Base-by-base conservation (phyloP, 2,797 vertebrate species). In the Jordanella pulchra region DNA sequence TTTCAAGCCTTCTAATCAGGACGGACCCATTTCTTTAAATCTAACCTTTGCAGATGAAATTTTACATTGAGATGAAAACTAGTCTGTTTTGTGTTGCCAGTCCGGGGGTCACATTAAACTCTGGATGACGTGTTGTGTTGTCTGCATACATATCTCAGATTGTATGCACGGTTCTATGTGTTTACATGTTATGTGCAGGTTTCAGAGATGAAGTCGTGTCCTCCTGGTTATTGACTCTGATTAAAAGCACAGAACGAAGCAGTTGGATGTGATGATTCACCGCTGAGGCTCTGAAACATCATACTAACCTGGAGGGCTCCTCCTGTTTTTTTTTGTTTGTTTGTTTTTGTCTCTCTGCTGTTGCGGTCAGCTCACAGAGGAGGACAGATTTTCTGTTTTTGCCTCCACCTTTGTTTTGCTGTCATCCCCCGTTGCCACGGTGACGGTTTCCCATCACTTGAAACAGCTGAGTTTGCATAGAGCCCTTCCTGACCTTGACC, bases 61-160 rank as follows among this genome's bases (percentile, higher is more conserved):
- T 85, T 71, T 84, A 85, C 80, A 82, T 87, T 65, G 72, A 84
- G 74, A 88, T 88, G 83, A 83, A 89, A 89, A 82, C 53, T 32
- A 73, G 76, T 79, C 85, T 81, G 89, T 87, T 82, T 60, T 72
- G 53, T 32, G 48, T 68, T 73, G 53, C 70, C 67, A 51, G 77
- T 79, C 63, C 75, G 74, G 74, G 73, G 54, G 53, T 45, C 76
- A 78, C 61, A 60, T 67, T 80, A 72, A 72, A 76, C 70, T 72
- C 71, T 56, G 76, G 77, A 85, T 75, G 84, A 51, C 83, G 2
- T 25, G 35, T 39, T 35, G 21, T 44, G 60, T 63, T 44, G 25
- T 44, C 35, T 63, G 23, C 10, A n/a, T n/a, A 50, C 18, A 50
- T 23, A 50, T 80, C 81, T 70, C 48, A 84, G 86, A 82, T 65